phyloP scores from a whole-genome alignment of 1,140 invertebrate genomes.

The Zaprionus africanus region DNA sequence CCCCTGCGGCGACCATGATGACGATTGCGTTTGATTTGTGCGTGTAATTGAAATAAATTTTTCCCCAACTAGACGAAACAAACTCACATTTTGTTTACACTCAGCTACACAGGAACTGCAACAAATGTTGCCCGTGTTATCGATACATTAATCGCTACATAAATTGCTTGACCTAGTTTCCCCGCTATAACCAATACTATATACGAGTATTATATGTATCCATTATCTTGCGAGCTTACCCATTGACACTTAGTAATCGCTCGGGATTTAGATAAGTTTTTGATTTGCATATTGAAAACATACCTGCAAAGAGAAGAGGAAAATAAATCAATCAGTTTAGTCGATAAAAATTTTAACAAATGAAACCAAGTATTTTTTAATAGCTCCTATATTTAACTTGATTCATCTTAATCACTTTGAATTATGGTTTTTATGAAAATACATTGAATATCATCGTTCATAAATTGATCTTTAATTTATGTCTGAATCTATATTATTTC shows the following conservation, averaged over 20 bases:
- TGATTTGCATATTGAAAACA: constrained; percentile 37
- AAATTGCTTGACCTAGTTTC: constrained; percentile 27
- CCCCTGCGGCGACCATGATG: constrained; percentile 11
- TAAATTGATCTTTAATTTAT: neutral
- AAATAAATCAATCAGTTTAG: constrained; percentile 30
- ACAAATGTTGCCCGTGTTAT: constrained; percentile 9
- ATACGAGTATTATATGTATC: neutral
- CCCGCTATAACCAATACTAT: neutral
- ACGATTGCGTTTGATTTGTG: constrained; percentile 43
- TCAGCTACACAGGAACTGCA: neutral
- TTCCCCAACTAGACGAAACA: constrained; percentile 4
- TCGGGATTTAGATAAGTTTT: constrained; percentile 35
- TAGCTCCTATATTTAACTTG: neutral
- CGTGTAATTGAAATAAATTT: constrained; percentile 51
- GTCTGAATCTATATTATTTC: neutral
- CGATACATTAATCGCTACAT: constrained; percentile 20
- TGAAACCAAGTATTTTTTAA: neutral
- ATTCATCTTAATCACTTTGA: neutral
- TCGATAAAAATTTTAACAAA: neutral
- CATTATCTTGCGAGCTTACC: constrained; percentile 49
- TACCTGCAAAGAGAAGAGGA: constrained; percentile 33
- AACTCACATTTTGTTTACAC: constrained; percentile 28
- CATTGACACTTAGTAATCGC: constrained; percentile 46
- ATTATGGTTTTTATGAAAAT: neutral
- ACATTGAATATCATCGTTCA: neutral